These are phyloP conservation scores for Coelopa frigida DNA, from an alignment of 1,140 invertebrate species.

Conservation along the genomic window DNA sequence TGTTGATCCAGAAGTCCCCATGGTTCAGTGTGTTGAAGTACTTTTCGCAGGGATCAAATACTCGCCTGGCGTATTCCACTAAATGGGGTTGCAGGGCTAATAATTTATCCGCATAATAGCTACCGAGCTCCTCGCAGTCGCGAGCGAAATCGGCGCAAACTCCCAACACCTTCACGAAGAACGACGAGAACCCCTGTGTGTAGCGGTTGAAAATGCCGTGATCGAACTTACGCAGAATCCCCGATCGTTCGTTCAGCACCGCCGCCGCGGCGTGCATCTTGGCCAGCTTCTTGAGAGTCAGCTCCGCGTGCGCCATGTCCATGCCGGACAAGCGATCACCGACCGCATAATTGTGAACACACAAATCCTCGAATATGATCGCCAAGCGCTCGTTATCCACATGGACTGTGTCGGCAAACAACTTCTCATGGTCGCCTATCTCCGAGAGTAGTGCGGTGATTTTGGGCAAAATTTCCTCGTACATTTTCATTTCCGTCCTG, in stretches of 20 bases:
- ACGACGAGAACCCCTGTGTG: constrained; percentile 19
- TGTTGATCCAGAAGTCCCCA: constrained; percentile 56
- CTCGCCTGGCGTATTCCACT: constrained; percentile 24
- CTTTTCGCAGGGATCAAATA: constrained; percentile 46
- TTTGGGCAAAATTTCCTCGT: constrained; percentile 33
- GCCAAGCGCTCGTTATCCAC: constrained; percentile 36
- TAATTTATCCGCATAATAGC: constrained; percentile 25
- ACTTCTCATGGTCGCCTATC: constrained; percentile 25
- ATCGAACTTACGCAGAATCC: constrained; percentile 23
- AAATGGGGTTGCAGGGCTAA: constrained; percentile 14
- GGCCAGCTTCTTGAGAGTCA: constrained; percentile 49
- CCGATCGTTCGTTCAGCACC: constrained; percentile 30
- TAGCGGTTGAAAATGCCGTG: constrained; percentile 36
- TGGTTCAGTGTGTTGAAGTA: constrained; percentile 54
- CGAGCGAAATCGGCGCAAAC: constrained; percentile 10
- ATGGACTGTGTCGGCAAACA: constrained; percentile 33
- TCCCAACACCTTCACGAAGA: constrained; percentile 25
- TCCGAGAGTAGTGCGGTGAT: constrained; percentile 18
- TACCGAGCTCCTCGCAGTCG: constrained; percentile 11
- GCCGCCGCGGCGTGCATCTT: constrained; percentile 50
- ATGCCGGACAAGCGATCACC: constrained; percentile 49
- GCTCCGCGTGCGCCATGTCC: constrained; percentile 45
- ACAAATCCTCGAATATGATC: constrained; percentile 50
- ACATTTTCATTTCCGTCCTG: constrained; percentile 38
- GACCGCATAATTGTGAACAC: constrained; percentile 46